Percentiles rank a stretch among this genome's conserved stretches.
Evolutionary conservation across 2,888 invertebrate genomes (phyloP).

Genomic region (Platycnemis pennipes): DNA sequence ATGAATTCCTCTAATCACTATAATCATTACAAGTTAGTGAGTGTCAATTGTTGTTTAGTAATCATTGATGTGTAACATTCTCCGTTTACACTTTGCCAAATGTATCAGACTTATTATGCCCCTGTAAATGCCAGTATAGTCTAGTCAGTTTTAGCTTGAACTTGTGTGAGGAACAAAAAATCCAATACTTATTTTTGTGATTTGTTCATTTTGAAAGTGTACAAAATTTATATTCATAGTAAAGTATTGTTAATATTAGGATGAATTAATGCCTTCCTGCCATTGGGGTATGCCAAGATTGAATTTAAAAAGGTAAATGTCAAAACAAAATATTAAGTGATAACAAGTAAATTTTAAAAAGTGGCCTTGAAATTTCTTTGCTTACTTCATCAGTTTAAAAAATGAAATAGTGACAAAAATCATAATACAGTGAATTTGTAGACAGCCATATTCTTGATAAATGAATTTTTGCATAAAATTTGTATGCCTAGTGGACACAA

Average conservation of each 20-base stretch:
- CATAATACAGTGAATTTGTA: slow-evolving; percentile 75
- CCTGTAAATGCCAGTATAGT: slow-evolving; percentile 73
- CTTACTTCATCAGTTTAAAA: slow-evolving; percentile 73
- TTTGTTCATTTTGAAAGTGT: slow-evolving; percentile 79
- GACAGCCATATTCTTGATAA: slow-evolving; percentile 74
- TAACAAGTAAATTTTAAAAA: slow-evolving; percentile 74
- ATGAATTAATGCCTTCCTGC: slow-evolving; percentile 83
- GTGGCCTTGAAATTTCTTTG: slow-evolving; percentile 75
- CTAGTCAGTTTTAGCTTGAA: slow-evolving; percentile 73
- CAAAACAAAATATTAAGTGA: slow-evolving; percentile 76
- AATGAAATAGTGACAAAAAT: slow-evolving; percentile 78
- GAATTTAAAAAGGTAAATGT: slow-evolving; percentile 78
- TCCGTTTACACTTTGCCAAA: slow-evolving; percentile 77
- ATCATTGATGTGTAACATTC: slow-evolving; percentile 69
- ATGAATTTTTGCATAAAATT: slow-evolving; percentile 73
- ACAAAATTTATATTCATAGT: slow-evolving; percentile 80
- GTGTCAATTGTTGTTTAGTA: slow-evolving; percentile 69
- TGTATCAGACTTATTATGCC: slow-evolving; percentile 77
- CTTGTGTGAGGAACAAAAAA: slow-evolving; percentile 69
- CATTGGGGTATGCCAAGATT: slow-evolving; percentile 83
- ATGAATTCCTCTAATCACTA: slow-evolving; percentile 67
- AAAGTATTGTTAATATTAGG: slow-evolving; percentile 71
- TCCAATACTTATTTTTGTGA: slow-evolving; percentile 79
- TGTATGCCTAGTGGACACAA: slow-evolving; percentile 72
- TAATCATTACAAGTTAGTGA: slow-evolving; percentile 68